Evolutionary conservation across 2,113 vertebrate species (phyloP).

Genomic region (Aphelocoma coerulescens): DNA sequence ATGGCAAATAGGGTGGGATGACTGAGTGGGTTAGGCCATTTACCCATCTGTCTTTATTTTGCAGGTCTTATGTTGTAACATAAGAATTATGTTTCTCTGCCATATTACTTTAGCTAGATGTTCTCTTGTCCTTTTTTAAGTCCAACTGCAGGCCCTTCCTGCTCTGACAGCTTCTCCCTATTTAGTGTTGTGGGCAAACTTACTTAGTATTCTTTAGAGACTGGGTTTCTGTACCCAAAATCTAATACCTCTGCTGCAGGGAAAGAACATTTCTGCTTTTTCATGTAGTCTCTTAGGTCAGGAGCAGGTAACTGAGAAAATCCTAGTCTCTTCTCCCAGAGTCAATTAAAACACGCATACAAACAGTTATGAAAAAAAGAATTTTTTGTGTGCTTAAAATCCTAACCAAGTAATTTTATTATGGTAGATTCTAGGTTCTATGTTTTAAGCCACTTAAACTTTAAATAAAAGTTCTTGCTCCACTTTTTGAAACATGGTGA

Average conservation of each 20-base stretch:
- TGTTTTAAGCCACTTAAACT: background rate
- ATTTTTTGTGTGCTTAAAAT: background rate
- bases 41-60: constrained; percentile 51
- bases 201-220: background rate
- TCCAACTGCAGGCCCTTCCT: background rate
- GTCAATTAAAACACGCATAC: background rate
- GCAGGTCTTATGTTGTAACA: background rate
- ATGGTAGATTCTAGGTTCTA: background rate
- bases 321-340: background rate
- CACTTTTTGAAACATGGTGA: background rate
- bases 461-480: background rate
- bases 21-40: constrained; percentile 6
- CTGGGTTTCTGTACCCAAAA: background rate
- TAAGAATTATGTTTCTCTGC: background rate
- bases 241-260: background rate
- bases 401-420: background rate
- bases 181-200: background rate
- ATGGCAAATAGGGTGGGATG: constrained; percentile 4
- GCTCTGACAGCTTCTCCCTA: background rate
- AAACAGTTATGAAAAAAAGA: background rate
- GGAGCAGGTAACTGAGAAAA: background rate
- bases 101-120: background rate
- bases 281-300: background rate
- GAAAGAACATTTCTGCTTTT: background rate
- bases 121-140: constrained; percentile 10